A percentile compares a stretch with the other conserved stretches of the same genome.
Evolutionary conservation across 2,888 invertebrate genomes (phyloP).

Genomic region (Kryphioiulus occultus): DNA sequence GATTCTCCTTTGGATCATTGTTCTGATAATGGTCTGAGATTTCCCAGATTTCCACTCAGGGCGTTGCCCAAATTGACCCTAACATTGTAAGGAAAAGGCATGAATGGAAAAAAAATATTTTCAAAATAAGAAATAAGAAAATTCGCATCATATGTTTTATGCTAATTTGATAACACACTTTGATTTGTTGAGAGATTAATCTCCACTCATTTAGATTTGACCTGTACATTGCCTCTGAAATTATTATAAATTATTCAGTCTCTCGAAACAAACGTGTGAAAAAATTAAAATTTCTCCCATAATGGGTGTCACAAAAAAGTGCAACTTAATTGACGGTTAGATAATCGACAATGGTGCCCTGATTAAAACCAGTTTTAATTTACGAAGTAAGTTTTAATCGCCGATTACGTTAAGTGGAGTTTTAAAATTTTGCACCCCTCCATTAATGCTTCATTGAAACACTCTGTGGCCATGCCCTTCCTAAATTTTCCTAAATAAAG

Average conservation of each 20-base stretch:
- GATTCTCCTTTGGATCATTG: not conserved
- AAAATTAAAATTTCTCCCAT: not conserved
- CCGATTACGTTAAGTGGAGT: too few relatives aligned
- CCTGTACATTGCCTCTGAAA: not conserved
- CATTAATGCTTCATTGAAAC: too few relatives aligned
- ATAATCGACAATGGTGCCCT: not conserved
- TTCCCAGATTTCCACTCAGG: not conserved
- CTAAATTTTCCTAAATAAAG: too few relatives aligned
- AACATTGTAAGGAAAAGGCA: not conserved
- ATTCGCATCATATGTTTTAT: not conserved
- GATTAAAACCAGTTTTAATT: not conserved
- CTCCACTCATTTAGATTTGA: not conserved
- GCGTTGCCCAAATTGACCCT: not conserved
- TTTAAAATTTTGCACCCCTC: too few relatives aligned
- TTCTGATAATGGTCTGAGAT: not conserved
- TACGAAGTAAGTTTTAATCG: too few relatives aligned
- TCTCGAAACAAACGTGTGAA: not conserved
- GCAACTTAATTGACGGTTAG: not conserved
- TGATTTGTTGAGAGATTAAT: not conserved
- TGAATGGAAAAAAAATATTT: not conserved
- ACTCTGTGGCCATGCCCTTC: too few relatives aligned
- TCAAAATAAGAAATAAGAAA: not conserved
- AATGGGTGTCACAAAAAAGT: not conserved
- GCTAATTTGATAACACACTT: not conserved
- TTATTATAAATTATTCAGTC: not conserved